These are phyloP conservation scores for Hemaris fuciformis DNA, from an alignment of 2,888 invertebrate genomes.

Conservation along the genomic window DNA sequence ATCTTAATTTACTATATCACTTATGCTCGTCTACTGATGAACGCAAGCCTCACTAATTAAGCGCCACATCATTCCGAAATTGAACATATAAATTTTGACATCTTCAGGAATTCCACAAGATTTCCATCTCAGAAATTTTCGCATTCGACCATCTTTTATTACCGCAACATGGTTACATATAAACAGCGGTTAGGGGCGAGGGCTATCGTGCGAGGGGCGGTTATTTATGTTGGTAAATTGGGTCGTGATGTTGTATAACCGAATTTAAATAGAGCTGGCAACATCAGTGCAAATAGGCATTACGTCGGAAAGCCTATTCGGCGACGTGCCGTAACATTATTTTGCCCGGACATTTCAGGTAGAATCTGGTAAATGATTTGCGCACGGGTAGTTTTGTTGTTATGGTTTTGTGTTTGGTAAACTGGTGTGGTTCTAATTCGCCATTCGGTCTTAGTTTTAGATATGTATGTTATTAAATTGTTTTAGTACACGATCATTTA, in stretches of 20 bases:
- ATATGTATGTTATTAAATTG: too few species aligned
- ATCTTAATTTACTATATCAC: too few species aligned
- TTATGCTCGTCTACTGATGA: too few species aligned
- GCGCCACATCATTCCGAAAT: too few species aligned
- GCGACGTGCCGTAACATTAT: not conserved
- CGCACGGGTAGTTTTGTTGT: not conserved
- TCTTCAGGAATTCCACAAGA: too few species aligned
- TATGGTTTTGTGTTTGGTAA: too few species aligned
- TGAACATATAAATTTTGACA: too few species aligned
- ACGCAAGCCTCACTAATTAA: too few species aligned
- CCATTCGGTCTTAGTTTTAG: too few species aligned
- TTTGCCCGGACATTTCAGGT: not conserved
- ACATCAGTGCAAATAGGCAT: constrained; percentile 11
- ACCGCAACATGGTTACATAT: constrained; percentile 2
- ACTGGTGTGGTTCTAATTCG: too few species aligned
- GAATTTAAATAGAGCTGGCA: constrained; percentile 13
- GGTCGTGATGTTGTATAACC: constrained; percentile 6
- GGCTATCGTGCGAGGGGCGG: constrained; percentile 5
- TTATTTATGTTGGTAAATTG: constrained; percentile 16
- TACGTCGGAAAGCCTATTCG: not conserved
- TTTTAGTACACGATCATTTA: too few species aligned
- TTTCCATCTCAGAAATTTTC: not conserved
- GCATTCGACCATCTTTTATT: not conserved
- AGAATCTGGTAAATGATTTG: not conserved
- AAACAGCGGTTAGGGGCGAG: not conserved